phyloP scores from a whole-genome alignment of 2,113 vertebrate genomes.

The Mesoclemmys tuberculata region DNA sequence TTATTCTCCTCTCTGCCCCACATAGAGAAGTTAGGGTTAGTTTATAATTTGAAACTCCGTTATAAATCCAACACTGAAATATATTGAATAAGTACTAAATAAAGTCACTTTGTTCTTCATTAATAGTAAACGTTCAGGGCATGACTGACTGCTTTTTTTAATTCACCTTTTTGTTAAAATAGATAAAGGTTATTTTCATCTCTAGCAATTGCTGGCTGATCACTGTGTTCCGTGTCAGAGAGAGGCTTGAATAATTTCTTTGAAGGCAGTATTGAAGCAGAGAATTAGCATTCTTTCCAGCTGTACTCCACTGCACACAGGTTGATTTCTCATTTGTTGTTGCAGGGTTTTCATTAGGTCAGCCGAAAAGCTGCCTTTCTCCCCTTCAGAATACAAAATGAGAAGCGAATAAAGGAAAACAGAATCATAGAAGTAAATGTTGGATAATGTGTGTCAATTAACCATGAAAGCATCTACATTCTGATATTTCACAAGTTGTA shows the following conservation, averaged over 20 bases:
- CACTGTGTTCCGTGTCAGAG: conserved; percentile 76
- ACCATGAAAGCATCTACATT: not conserved
- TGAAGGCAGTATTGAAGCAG: conserved; percentile 71
- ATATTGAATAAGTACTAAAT: conserved; percentile 26
- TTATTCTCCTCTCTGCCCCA: not conserved
- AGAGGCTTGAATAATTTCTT: conserved; percentile 76
- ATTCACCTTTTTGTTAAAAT: conserved; percentile 67
- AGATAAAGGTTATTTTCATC: conserved; percentile 80
- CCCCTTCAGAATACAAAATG: conserved; percentile 56
- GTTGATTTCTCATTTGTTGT: conserved; percentile 69
- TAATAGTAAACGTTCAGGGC: conserved; percentile 64
- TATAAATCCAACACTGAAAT: not conserved
- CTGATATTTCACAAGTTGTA: not conserved
- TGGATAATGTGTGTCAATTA: not conserved
- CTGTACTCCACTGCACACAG: conserved; percentile 61
- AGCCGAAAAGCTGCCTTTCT: conserved; percentile 60
- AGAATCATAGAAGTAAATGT: conserved; percentile 8
- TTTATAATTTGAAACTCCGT: not conserved
- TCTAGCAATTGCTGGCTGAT: conserved; percentile 73
- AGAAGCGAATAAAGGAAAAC: not conserved
- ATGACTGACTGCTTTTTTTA: conserved; percentile 61
- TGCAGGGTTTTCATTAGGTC: conserved; percentile 57
- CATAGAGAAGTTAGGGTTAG: not conserved
- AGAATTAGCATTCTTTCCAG: conserved; percentile 77
- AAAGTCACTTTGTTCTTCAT: conserved; percentile 32